phyloP scores from a whole-genome alignment of 2,113 vertebrate genomes.

The Pristiophorus japonicus region DNA sequence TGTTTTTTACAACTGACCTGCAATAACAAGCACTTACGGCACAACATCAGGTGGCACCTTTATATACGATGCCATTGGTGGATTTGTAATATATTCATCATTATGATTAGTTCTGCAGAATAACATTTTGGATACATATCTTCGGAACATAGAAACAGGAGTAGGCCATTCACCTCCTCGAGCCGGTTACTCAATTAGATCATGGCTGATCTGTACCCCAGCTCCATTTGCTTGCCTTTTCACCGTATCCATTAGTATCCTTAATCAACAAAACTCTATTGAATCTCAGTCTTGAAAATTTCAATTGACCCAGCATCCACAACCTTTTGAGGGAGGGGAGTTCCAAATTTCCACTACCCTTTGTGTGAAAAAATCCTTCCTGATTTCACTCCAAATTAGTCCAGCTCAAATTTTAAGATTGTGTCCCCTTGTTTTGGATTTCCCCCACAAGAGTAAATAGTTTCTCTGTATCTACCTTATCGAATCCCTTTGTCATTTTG shows the following conservation, averaged over 20 bases:
- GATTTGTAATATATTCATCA: not conserved
- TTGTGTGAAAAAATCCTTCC: not conserved
- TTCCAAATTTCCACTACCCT: not conserved
- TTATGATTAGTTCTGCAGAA: not conserved
- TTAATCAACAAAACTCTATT: not conserved
- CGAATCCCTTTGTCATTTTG: not conserved
- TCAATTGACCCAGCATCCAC: not conserved
- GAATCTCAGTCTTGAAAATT: not conserved
- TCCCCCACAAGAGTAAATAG: not conserved
- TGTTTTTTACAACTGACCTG: not conserved
- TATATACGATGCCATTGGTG: not conserved
- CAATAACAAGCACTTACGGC: not conserved
- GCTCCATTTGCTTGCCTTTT: not conserved
- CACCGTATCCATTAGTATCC: not conserved
- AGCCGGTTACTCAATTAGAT: not conserved
- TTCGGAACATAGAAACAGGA: not conserved
- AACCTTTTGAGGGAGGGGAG: not conserved
- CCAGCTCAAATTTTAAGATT: not conserved
- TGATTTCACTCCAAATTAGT: not conserved
- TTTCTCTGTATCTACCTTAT: not conserved
- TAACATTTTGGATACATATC: not conserved
- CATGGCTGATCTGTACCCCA: not conserved
- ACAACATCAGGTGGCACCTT: not conserved
- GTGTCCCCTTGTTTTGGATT: not conserved
- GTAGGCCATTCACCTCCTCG: not conserved